Percentiles rank a stretch among this genome's conserved stretches.
Evolutionary conservation across 2,113 vertebrate species (phyloP).

Genomic region (Saguinus midas): DNA sequence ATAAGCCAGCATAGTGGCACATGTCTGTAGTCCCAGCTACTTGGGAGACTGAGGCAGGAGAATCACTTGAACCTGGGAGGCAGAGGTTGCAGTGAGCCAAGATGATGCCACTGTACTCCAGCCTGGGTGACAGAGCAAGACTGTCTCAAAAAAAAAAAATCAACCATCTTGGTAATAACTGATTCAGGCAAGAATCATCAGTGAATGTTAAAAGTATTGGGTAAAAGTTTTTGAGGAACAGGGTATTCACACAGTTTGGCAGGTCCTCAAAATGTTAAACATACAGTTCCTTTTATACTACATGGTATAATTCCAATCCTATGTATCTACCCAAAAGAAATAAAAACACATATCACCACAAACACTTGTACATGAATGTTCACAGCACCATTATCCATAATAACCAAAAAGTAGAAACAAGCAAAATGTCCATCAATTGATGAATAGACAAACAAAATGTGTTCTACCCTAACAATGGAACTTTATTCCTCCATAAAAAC

Average conservation of each 20-base stretch:
- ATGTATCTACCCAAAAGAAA: background rate
- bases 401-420: background rate
- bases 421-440: background rate
- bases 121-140: no score
- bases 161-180: background rate
- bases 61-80: no score
- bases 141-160: no score
- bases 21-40: no score
- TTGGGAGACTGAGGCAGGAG: no score
- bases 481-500: background rate
- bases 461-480: background rate
- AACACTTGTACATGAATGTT: conserved; percentile 34
- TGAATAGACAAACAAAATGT: background rate
- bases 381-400: background rate
- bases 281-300: background rate
- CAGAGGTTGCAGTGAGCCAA: no score
- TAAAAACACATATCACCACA: background rate
- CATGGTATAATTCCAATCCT: background rate
- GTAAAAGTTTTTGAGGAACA: background rate
- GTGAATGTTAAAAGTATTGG: background rate
- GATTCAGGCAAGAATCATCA: conserved; percentile 18
- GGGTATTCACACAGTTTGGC: background rate
- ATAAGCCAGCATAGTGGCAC: no score
- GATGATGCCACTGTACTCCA: no score
- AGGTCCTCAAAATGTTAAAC: conserved; percentile 31